Percentiles rank a stretch among this genome's conserved stretches.
These are phyloP conservation scores for Alviniconcha strummeri DNA, from an alignment of 2,888 invertebrate genomes.

Conservation along the genomic window DNA sequence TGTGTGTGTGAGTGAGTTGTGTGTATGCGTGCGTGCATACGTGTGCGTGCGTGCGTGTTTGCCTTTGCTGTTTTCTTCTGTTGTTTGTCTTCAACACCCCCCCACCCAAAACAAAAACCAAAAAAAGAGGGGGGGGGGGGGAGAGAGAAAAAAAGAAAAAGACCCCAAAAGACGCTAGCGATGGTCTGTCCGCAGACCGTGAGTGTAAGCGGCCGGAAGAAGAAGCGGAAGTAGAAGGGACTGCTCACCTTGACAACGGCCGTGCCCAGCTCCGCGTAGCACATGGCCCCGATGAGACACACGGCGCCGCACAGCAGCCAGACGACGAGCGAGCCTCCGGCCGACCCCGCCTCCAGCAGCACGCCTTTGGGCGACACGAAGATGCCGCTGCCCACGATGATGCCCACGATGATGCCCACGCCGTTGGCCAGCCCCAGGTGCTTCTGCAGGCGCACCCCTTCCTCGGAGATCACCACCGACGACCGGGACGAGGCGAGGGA, in stretches of 20 bases:
- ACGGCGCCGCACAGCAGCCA: constrained; percentile 93
- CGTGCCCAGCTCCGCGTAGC: constrained; percentile 98
- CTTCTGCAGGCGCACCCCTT: constrained; percentile 81
- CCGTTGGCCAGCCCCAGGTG: constrained; percentile 90
- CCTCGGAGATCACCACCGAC: constrained; percentile 35
- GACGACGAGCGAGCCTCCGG: constrained; percentile 91
- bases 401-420: constrained; percentile 94
- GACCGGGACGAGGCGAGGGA: constrained; percentile 31
- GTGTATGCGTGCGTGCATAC: too few species aligned
- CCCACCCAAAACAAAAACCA: not conserved
- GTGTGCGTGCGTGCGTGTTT: too few species aligned
- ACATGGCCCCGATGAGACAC: constrained; percentile 94
- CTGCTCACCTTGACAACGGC: constrained; percentile 86
- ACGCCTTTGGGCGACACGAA: constrained; percentile 96
- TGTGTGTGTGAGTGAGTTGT: too few species aligned
- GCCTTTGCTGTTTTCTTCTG: too few species aligned
- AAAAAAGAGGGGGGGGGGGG: not conserved
- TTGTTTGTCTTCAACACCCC: too few species aligned
- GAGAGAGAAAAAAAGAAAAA: not conserved
- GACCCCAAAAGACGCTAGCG: not conserved
- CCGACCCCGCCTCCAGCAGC: constrained; percentile 88
- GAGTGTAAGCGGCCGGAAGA: too few species aligned
- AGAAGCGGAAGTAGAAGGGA: too few species aligned
- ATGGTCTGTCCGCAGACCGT: too few species aligned
- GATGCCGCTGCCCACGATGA: constrained; percentile 95